phyloP scores from a whole-genome alignment of 2,797 vertebrate genomes.

The Scyliorhinus canicula region DNA sequence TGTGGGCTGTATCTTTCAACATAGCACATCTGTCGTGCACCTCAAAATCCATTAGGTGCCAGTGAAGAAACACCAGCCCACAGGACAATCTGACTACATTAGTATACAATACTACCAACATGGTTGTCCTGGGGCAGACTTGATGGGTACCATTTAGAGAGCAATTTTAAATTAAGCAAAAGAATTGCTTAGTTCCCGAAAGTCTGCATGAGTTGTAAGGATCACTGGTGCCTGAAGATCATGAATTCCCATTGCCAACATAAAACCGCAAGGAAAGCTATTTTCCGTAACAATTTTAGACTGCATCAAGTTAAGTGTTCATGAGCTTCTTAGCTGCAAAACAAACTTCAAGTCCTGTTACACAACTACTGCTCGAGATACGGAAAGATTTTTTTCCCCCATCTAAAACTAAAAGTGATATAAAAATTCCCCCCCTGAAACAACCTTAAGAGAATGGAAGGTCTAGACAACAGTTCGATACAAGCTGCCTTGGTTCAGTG shows the following conservation, averaged over 20 bases:
- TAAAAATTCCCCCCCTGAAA: not conserved
- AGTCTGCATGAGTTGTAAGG: slow-evolving; percentile 12
- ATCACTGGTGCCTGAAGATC: not conserved
- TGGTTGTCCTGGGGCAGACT: not conserved
- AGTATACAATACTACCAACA: not conserved
- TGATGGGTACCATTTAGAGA: not conserved
- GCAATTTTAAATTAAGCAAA: slow-evolving; percentile 9
- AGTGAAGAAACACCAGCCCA: not conserved
- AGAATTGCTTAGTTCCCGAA: not conserved
- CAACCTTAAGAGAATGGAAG: not conserved
- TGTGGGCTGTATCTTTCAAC: not conserved
- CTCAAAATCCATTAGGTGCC: not conserved
- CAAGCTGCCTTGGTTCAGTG: not conserved
- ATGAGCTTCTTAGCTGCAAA: not conserved
- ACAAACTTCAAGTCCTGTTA: not conserved
- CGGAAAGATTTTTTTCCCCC: not conserved
- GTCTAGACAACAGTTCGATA: not conserved
- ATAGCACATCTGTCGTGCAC: not conserved
- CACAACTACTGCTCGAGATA: not conserved
- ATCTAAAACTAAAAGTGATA: not conserved
- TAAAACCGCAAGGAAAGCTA: slow-evolving; percentile 4
- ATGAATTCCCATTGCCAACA: slow-evolving; percentile 18
- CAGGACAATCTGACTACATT: not conserved
- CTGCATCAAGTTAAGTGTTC: too few species aligned
- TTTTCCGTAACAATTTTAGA: slow-evolving; percentile 6